Evolutionary conservation across 2,888 invertebrate species (phyloP), one percentile per base, ranked within the genome.

Genomic region (Drosophila mimica): DNA sequence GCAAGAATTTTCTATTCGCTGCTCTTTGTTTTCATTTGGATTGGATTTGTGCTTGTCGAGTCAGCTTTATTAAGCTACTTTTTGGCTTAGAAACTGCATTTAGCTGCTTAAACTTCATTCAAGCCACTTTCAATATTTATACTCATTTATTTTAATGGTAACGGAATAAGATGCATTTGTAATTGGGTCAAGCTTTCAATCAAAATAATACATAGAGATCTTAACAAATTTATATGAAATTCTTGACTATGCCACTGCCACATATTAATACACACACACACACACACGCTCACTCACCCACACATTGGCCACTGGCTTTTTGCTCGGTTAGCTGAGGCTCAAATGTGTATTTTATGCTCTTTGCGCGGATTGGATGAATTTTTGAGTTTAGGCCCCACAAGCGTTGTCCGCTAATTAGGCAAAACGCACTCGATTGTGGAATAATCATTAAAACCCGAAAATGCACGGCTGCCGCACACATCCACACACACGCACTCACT

Each of bases 381-480:
- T 81, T 68, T 56, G 64, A 61, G 56, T 56, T 68, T 51, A 36
- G 71, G 62, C 34, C 4, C 15, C 49, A 74, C 64, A 64, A 2
- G 11, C 43, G 75, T 59, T 57, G 77, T 69, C 72, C 87, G 79
- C 90, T 89, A 88, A 90, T 90, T 90, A 88, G 81, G 90, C 87
- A 88, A 88, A 88, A 86, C 88, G 87, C 87, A 88, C 88, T 86
- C 88, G 89, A 86, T 89, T 89, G 85, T 86, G 89, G 84, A 84
- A 86, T 86, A 90, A 90, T 86, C 87, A 87, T 88, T 88, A 88
- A 90, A 86, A 72, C 78, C 76, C 74, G 82, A 80, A 77, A 83
- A 87, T 83, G 73, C 78, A 83, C 67, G 74, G 75, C 74, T 59
- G 72, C 72, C 25, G n/a, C n/a, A n/a, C n/a, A n/a, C n/a, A n/a